phyloP scores from a whole-genome alignment of 2,797 vertebrate genomes.

The Pipistrellus pygmaeus region DNA sequence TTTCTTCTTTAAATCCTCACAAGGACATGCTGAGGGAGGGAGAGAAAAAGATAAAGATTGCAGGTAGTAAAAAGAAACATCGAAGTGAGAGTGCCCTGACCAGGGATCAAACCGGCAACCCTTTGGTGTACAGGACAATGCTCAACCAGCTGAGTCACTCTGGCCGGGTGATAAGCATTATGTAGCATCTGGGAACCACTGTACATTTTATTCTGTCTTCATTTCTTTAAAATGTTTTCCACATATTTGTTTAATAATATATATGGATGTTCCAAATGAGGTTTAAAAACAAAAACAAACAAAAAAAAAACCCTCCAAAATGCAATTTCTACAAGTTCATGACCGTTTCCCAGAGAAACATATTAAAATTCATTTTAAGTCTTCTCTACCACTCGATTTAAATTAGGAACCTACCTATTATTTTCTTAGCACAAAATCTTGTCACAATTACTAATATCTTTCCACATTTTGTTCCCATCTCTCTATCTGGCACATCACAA shows the following conservation, averaged over 20 bases:
- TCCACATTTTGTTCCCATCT: not conserved
- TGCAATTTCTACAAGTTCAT: not conserved
- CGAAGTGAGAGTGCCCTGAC: not conserved
- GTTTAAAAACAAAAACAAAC: not conserved
- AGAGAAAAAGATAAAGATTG: not conserved
- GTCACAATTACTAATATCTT: not conserved
- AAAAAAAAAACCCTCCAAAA: slow-evolving; percentile 12
- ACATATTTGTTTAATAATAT: slow-evolving; percentile 50
- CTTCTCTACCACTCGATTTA: not conserved
- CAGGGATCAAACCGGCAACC: not conserved
- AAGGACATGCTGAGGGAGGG: not conserved
- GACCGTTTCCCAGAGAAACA: slow-evolving; percentile 33
- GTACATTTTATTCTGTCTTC: slow-evolving; percentile 23
- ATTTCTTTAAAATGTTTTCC: slow-evolving; percentile 33
- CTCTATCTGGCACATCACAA: not conserved
- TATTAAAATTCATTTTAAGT: not conserved
- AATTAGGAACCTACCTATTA: not conserved
- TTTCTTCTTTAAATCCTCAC: not conserved
- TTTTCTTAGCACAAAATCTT: slow-evolving; percentile 21
- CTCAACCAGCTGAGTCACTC: not conserved
- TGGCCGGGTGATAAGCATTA: not conserved
- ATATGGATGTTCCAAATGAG: not conserved
- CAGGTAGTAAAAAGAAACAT: not conserved
- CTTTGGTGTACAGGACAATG: not conserved
- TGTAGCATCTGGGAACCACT: not conserved